Evolutionary conservation across 2,888 invertebrate species (phyloP).

Genomic region (Agrotis ipsilon): DNA sequence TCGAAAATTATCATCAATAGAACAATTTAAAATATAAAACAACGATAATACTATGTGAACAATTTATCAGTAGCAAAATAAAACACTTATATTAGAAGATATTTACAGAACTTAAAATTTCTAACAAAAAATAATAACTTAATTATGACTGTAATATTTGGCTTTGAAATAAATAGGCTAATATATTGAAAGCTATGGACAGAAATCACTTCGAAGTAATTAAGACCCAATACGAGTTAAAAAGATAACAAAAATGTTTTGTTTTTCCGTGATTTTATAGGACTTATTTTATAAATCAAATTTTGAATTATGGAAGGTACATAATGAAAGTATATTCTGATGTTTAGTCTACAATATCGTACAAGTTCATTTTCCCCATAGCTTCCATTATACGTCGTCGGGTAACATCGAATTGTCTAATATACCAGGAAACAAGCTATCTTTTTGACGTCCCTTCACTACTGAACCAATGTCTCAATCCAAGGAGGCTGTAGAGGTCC

Average conservation of each 20-base stretch:
- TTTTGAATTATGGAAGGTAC: slow-evolving; percentile 24
- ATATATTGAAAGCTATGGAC: slow-evolving; percentile 89
- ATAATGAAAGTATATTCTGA: slow-evolving; percentile 49
- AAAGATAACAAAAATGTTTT: slow-evolving; percentile 3
- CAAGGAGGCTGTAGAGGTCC: slow-evolving; percentile 87
- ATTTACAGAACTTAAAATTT: slow-evolving; percentile 89
- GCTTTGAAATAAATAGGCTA: slow-evolving; percentile 90
- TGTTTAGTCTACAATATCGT: slow-evolving; percentile 55
- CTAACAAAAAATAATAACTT: slow-evolving; percentile 85
- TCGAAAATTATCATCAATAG: slow-evolving; percentile 78
- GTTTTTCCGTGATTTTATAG: slow-evolving; percentile 6
- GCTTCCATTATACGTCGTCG: slow-evolving; percentile 90
- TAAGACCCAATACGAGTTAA: slow-evolving; percentile 23
- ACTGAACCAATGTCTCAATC: slow-evolving; percentile 88
- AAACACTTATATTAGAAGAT: slow-evolving; percentile 86
- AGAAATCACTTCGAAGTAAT: slow-evolving; percentile 58
- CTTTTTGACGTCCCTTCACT: slow-evolving; percentile 87
- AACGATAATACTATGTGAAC: slow-evolving; percentile 89
- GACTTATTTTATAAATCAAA: slow-evolving; percentile 15
- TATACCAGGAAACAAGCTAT: slow-evolving; percentile 79
- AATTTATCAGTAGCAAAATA: slow-evolving; percentile 82
- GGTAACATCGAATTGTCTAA: slow-evolving; percentile 89
- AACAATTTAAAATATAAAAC: slow-evolving; percentile 88
- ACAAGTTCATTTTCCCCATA: slow-evolving; percentile 79
- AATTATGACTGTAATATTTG: slow-evolving; percentile 91